A percentile compares a stretch with the other conserved stretches of the same genome.
Evolutionary conservation across 2,113 vertebrate species (phyloP).

Genomic region (Tragelaphus buxtoni): DNA sequence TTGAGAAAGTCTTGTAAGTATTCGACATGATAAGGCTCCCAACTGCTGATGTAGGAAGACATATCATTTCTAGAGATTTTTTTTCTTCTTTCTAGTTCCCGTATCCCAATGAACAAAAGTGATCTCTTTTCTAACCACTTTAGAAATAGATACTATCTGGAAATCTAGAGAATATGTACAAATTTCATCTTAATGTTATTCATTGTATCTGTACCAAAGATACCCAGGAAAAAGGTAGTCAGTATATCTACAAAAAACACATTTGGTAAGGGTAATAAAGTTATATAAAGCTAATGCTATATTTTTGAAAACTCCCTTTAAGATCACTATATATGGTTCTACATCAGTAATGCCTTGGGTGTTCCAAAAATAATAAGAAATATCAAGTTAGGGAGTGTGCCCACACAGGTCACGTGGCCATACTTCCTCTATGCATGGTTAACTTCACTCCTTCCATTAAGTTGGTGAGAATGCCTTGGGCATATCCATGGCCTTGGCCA

Average conservation of each 20-base stretch:
- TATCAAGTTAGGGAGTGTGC: background rate
- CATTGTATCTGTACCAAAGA: background rate
- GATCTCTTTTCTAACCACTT: background rate
- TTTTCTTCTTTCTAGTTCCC: background rate
- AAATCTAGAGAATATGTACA: background rate
- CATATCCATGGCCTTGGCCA: background rate
- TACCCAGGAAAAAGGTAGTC: background rate
- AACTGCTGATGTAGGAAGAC: background rate
- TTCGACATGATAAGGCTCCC: background rate
- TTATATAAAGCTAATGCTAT: background rate
- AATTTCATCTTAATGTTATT: background rate
- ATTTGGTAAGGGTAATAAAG: background rate
- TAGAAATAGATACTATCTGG: background rate
- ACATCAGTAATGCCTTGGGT: background rate
- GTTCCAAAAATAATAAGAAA: background rate
- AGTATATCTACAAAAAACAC: background rate
- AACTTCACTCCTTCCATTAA: background rate
- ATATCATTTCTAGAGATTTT: background rate
- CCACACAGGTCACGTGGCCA: background rate
- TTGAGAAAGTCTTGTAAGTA: background rate
- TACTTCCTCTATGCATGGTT: background rate
- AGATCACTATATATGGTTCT: background rate
- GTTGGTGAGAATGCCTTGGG: background rate
- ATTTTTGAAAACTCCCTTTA: background rate
- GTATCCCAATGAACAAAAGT: background rate